Evolutionary conservation across 2,113 vertebrate genomes (phyloP).

Genomic region (Stegostoma tigrinum): DNA sequence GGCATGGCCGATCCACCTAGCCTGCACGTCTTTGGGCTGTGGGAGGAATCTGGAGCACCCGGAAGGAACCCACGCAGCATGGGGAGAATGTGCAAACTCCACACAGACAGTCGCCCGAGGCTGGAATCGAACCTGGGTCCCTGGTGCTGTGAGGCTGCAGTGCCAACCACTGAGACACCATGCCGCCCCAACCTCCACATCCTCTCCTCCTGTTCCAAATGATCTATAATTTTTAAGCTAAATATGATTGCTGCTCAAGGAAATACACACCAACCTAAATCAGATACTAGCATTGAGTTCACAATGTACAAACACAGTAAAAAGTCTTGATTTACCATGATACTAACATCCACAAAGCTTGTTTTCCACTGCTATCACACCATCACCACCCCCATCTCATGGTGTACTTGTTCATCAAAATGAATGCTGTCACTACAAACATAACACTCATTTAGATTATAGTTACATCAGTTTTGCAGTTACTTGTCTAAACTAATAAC

Average conservation of each 20-base stretch:
- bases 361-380: background rate
- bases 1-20: no score
- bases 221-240: background rate
- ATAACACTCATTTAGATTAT: background rate
- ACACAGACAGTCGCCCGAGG: no score
- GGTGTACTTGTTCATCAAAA: background rate
- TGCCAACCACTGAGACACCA: no score
- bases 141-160: no score
- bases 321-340: background rate
- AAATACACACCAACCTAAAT: background rate
- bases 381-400: no score
- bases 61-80: no score
- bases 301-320: background rate
- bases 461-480: background rate
- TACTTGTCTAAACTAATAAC: background rate
- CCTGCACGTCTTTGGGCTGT: no score
- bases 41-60: no score
- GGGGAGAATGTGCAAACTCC: no score
- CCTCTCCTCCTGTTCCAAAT: slow-evolving; percentile 5
- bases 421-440: background rate
- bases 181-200: no score
- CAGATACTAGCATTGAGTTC: background rate
- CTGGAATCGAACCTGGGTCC: no score
- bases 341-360: background rate
- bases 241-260: background rate